Evolutionary conservation across 2,113 vertebrate genomes (phyloP).

Genomic region (Scolopax mira): DNA sequence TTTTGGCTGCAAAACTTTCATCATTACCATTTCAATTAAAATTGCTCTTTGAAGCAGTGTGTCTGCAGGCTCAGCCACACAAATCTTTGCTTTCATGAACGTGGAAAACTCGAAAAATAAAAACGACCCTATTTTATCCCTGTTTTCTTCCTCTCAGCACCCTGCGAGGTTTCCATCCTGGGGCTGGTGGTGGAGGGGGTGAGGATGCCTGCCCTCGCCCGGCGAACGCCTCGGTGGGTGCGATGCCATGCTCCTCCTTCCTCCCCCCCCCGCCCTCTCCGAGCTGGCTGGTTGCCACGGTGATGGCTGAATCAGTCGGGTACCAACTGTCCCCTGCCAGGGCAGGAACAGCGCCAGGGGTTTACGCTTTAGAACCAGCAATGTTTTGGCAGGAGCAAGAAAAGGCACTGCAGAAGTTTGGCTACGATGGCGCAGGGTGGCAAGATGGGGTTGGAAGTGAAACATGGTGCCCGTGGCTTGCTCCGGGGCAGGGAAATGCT

Average conservation of each 20-base stretch:
- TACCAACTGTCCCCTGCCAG: fast-evolving
- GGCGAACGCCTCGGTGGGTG: fast-evolving
- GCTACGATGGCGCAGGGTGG: fast-evolving
- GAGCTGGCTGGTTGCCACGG: not conserved
- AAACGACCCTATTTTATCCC: not conserved
- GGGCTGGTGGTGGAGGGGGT: fast-evolving
- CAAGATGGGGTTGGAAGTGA: fast-evolving
- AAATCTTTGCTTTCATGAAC: constrained; percentile 11
- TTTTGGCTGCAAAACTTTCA: constrained; percentile 1
- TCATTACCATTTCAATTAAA: constrained; percentile 70
- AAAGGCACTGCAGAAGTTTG: not conserved
- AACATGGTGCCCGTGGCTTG: fast-evolving
- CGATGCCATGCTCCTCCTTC: fast-evolving
- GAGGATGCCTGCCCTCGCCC: not conserved
- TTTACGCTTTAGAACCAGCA: not conserved
- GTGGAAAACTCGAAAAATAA: constrained; percentile 20
- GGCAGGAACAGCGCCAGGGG: not conserved
- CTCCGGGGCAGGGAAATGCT: not conserved
- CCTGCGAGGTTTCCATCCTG: not conserved
- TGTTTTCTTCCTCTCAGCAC: not conserved
- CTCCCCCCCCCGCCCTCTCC: no score
- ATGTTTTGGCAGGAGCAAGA: not conserved
- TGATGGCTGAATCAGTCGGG: not conserved
- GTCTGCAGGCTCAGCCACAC: constrained; percentile 5
- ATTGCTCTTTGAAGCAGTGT: constrained; percentile 66